Base-by-base conservation (phyloP, 1,140 invertebrate genomes). In the Drosophila paulistorum region DNA sequence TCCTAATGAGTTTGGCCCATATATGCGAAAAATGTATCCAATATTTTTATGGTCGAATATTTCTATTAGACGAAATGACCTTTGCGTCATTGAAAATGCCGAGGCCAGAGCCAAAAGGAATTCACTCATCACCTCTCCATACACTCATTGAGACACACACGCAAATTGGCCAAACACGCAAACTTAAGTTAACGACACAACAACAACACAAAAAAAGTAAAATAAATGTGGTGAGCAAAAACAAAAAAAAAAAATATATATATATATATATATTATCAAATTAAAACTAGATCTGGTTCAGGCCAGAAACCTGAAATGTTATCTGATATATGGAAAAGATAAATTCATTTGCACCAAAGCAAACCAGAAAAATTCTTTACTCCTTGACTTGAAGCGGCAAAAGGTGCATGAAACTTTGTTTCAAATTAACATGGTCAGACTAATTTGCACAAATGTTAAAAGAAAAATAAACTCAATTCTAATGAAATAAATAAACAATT, bases 161-260 rank as follows among this genome's bases (percentile, higher is more conserved):
- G 80, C 80, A 77, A 87, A 87, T 87, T 89, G 84, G 69, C 65
- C 77, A 71, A 73, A 69, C 83, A 87, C 83, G 83, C 83, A 89
- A 86, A 17, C 57, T 54, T 20, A 51, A 75, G n/a, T n/a, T n/a
- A 67, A 41, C 51, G 54, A 14, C 17, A 17, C 1, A 26, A 59
- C 20, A 35, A 59, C 6, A 39, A 14, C 3, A 51, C 20, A 20
- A 45, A 45, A 66, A 11, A 45, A 61, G 57, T 10, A 20, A 55
- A 35, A 54, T 30, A 45, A 14, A 26, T 26, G 23, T 26, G 23
- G 23, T 26, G 3, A 26, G 23, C 23, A 26, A 26, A 26, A 20
- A 20, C 20, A 20, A 1, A 20, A 20, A 20, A 20, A 26, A 26
- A 26, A 9, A 57, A n/a, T 17, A 17, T 17, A 17, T 17, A 17